Evolutionary conservation across 1,140 invertebrate species (phyloP).

Genomic region (Drosophila erecta): DNA sequence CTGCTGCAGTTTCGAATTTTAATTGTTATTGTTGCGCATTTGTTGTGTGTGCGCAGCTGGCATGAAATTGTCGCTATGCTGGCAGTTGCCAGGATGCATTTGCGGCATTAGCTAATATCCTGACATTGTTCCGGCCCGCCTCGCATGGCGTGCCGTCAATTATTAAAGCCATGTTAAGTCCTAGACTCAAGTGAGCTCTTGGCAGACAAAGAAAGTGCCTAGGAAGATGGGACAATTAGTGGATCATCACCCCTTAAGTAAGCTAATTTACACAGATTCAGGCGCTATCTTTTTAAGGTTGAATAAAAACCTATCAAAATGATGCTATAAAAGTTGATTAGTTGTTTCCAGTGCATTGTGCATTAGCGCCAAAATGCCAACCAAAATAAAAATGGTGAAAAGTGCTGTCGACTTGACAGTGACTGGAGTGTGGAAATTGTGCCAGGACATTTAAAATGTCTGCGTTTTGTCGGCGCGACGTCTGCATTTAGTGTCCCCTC

Average conservation of each 20-base stretch:
- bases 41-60: conserved; percentile 63
- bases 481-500: conserved; percentile 46
- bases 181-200: conserved; percentile 13
- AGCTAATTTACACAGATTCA: neutral
- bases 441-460: conserved; percentile 41
- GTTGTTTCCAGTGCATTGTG: conserved; percentile 6
- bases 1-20: conserved; percentile 60
- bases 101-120: conserved; percentile 75
- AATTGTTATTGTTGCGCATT: conserved; percentile 83
- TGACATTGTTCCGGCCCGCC: conserved; percentile 44
- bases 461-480: conserved; percentile 41
- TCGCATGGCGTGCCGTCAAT: conserved; percentile 55
- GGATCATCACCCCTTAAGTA: no score
- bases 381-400: conserved; percentile 49
- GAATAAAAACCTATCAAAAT: no score
- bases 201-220: conserved; percentile 8
- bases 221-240: neutral
- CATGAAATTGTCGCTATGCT: conserved; percentile 63
- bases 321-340: no score
- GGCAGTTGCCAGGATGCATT: conserved; percentile 63
- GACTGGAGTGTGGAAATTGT: conserved; percentile 27
- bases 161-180: conserved; percentile 62
- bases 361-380: conserved; percentile 3
- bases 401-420: conserved; percentile 34
- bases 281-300: no score